Evolutionary conservation across 2,888 invertebrate species (phyloP).

Genomic region (Baccha elongata): DNA sequence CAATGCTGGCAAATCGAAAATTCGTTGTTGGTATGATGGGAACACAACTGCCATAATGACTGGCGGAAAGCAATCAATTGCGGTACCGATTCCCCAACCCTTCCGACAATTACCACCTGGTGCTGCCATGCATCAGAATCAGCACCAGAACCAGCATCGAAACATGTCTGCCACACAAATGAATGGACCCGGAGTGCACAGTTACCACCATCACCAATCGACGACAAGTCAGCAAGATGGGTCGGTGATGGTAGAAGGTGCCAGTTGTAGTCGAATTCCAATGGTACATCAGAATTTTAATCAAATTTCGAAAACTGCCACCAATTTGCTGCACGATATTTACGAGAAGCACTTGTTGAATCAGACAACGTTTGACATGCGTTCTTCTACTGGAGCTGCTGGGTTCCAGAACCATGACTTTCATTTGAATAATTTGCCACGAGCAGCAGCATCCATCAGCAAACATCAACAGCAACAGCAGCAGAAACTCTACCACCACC

Average conservation of each 20-base stretch:
- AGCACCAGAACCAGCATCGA: slow-evolving; percentile 48
- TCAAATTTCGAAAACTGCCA: slow-evolving; percentile 80
- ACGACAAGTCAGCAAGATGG: slow-evolving; percentile 42
- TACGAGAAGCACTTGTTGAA: slow-evolving; percentile 80
- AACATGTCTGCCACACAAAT: slow-evolving; percentile 52
- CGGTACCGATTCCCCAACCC: slow-evolving; percentile 76
- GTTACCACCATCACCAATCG: slow-evolving; percentile 29
- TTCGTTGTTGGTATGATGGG: slow-evolving; percentile 56
- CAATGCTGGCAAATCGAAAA: slow-evolving; percentile 59
- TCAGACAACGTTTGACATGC: slow-evolving; percentile 78
- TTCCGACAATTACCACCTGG: slow-evolving; percentile 64
- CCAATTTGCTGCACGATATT: slow-evolving; percentile 79
- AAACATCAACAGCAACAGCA: slow-evolving; percentile 64
- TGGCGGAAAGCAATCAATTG: slow-evolving; percentile 76
- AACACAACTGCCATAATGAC: slow-evolving; percentile 48
- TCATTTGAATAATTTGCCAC: slow-evolving; percentile 65
- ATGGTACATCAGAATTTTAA: slow-evolving; percentile 77
- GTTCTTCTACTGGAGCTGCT: slow-evolving; percentile 23
- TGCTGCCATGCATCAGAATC: slow-evolving; percentile 49
- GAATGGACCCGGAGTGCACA: slow-evolving; percentile 47
- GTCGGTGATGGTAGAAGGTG: slow-evolving; percentile 47
- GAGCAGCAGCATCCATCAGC: slow-evolving; percentile 45
- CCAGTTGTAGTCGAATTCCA: slow-evolving; percentile 71
- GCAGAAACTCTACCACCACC: slow-evolving; percentile 49
- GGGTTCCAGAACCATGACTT: slow-evolving; percentile 38